Evolutionary conservation across 2,797 vertebrate species (phyloP).

Genomic region (Paguma larvata): DNA sequence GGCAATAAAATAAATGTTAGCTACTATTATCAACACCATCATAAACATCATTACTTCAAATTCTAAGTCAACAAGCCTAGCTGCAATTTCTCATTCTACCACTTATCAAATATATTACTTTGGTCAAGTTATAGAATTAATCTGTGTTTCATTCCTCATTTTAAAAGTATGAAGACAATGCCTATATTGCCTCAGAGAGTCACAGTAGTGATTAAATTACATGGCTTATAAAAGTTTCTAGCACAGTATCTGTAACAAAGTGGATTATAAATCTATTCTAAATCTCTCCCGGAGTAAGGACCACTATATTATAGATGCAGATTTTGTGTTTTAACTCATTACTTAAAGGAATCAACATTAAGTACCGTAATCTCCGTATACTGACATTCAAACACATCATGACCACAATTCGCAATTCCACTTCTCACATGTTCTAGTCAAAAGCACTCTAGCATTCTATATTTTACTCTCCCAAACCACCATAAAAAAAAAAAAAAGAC

Average conservation of each 20-base stretch:
- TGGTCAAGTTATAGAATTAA: background rate
- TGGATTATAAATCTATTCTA: conserved; percentile 23
- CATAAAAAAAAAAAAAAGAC: background rate
- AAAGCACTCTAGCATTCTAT: background rate
- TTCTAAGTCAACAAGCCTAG: conserved; percentile 15
- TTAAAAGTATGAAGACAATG: conserved; percentile 38
- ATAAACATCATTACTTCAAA: background rate
- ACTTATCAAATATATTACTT: background rate
- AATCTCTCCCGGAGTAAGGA: conserved; percentile 15
- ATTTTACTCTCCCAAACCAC: conserved; percentile 19
- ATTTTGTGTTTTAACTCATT: conserved; percentile 15
- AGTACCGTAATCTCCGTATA: conserved; percentile 3
- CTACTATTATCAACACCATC: conserved; percentile 1
- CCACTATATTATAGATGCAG: background rate
- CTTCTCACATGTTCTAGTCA: background rate
- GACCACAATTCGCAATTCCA: conserved; percentile 42
- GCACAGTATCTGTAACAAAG: background rate
- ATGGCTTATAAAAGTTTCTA: background rate
- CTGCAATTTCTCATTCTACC: conserved; percentile 12
- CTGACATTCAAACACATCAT: conserved; percentile 33
- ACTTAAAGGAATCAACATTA: background rate
- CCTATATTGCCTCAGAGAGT: background rate
- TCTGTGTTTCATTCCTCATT: conserved; percentile 25
- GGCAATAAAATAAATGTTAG: conserved; percentile 23
- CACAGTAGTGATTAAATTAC: background rate